Percentiles rank a stretch among this genome's conserved stretches.
Conservation (phyloP, 1,140 invertebrate species). For the Mamestra configurata region DNA sequence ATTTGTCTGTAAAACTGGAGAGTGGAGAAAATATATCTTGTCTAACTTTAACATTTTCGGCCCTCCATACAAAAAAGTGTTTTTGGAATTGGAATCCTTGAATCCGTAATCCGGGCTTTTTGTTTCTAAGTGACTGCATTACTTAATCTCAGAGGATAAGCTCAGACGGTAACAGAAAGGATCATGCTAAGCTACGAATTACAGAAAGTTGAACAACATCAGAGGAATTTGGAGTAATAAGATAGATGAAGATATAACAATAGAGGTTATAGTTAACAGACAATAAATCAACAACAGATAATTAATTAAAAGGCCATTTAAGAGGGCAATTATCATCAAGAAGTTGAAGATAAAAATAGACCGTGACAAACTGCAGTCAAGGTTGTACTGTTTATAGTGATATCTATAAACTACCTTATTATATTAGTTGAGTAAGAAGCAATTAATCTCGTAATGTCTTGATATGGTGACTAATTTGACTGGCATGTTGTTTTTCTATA, state of each 20-base stretch:
- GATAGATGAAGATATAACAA: not conserved
- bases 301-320: constrained; percentile 17
- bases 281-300: constrained; percentile 35
- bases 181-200: not conserved
- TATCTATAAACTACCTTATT: constrained; percentile 1
- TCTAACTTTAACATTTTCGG: too few relatives aligned
- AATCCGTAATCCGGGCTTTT: not conserved
- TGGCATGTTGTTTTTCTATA: not conserved
- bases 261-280: not conserved
- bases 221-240: not conserved
- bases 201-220: not conserved
- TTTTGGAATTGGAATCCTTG: not conserved
- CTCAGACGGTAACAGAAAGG: not conserved
- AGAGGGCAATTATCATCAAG: constrained; percentile 39
- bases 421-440: not conserved
- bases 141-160: not conserved
- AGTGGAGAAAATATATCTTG: not conserved
- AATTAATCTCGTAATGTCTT: not conserved
- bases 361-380: constrained; percentile 30
- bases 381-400: constrained; percentile 5
- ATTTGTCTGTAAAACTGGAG: not conserved
- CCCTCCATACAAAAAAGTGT: too few relatives aligned
- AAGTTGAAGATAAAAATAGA: constrained; percentile 40
- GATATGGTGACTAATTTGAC: constrained; percentile 13
- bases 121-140: not conserved